phyloP scores from a whole-genome alignment of 1,140 invertebrate genomes.

The Diorhabda sublineata region DNA sequence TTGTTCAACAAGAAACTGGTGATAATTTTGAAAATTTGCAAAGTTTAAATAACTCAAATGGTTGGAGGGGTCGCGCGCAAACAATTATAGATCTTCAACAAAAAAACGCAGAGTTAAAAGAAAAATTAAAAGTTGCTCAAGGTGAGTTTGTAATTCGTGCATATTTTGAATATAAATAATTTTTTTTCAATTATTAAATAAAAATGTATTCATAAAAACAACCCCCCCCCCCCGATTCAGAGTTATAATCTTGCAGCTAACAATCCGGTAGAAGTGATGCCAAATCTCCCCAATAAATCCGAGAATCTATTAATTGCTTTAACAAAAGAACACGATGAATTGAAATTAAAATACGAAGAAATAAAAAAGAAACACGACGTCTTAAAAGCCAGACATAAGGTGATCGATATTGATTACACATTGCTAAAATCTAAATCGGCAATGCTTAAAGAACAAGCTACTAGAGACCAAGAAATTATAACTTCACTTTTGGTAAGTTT shows the following conservation, averaged over 20 bases:
- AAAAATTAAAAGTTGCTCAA: constrained; percentile 48
- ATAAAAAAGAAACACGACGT: constrained; percentile 13
- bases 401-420: constrained; percentile 5
- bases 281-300: background rate
- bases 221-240: too few species aligned
- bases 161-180: too few species aligned
- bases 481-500: background rate
- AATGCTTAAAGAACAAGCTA: constrained; percentile 13
- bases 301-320: constrained; percentile 10
- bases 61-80: constrained; percentile 68
- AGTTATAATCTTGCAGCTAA: too few species aligned
- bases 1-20: constrained; percentile 64
- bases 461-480: constrained; percentile 13
- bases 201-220: too few species aligned
- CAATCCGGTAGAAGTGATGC: too few species aligned
- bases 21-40: constrained; percentile 46
- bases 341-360: constrained; percentile 11
- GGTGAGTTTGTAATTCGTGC: background rate
- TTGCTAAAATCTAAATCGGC: constrained; percentile 7
- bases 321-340: constrained; percentile 12
- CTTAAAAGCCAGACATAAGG: constrained; percentile 10
- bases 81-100: constrained; percentile 63
- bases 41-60: constrained; percentile 28
- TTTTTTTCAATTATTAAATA: too few species aligned
- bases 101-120: constrained; percentile 59